A percentile compares a stretch with the other conserved stretches of the same genome.
Conservation (phyloP, 2,888 invertebrate species). For the Agonopterix arenella region DNA sequence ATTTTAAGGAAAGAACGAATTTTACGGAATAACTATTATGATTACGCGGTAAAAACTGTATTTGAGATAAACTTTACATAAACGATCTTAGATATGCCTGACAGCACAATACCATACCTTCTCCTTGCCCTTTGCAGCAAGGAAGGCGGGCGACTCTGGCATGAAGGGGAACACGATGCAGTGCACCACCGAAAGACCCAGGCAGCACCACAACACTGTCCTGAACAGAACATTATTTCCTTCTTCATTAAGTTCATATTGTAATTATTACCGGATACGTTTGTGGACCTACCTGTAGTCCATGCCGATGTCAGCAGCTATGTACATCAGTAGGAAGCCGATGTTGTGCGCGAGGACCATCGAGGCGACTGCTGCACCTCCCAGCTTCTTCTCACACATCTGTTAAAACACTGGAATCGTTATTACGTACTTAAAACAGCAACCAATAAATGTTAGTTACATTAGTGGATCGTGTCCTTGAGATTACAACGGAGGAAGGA, state of each 20-base stretch:
- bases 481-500: too few species aligned
- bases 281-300: slow-evolving; percentile 27
- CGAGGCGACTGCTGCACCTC: slow-evolving; percentile 48
- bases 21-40: too few species aligned
- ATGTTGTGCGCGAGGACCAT: slow-evolving; percentile 46
- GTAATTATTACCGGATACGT: too few species aligned
- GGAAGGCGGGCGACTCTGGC: slow-evolving; percentile 53
- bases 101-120: slow-evolving; percentile 21
- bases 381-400: slow-evolving; percentile 38
- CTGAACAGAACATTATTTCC: slow-evolving; percentile 18
- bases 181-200: slow-evolving; percentile 36
- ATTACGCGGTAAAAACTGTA: neutral
- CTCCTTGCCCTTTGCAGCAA: slow-evolving; percentile 40
- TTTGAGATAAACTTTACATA: neutral
- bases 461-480: too few species aligned
- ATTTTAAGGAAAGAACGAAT: neutral
- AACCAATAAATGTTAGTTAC: too few species aligned
- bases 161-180: slow-evolving; percentile 36
- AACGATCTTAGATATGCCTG: neutral
- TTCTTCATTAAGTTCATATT: too few species aligned
- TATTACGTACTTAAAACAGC: neutral
- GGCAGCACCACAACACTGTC: slow-evolving; percentile 38
- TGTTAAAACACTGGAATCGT: slow-evolving; percentile 12
- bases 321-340: slow-evolving; percentile 54
- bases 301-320: slow-evolving; percentile 38